These are phyloP conservation scores for Trachemys scripta DNA, from an alignment of 2,113 vertebrate genomes.

Conservation along the genomic window DNA sequence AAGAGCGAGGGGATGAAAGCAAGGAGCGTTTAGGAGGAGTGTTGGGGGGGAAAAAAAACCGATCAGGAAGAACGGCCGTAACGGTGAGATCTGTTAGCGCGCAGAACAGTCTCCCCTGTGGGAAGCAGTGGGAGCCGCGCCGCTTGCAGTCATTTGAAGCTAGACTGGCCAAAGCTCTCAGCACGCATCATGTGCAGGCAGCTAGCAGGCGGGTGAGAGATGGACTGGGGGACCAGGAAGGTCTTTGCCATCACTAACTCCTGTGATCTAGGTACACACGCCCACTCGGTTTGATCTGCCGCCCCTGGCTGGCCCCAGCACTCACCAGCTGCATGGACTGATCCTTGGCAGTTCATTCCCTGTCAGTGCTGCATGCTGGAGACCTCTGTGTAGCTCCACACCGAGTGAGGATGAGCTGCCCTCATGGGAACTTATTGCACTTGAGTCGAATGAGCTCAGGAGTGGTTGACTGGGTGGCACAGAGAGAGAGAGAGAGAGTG, in stretches of 20 bases:
- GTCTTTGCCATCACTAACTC: neutral
- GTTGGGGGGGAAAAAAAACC: conserved; percentile 19
- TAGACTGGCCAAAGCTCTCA: neutral
- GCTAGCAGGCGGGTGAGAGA: neutral
- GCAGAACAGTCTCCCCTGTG: neutral
- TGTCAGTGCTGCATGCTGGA: neutral
- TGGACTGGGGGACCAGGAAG: neutral
- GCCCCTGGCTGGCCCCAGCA: neutral
- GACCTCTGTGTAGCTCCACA: neutral
- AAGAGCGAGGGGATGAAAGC: conserved; percentile 33
- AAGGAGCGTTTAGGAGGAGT: neutral
- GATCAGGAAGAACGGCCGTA: conserved; percentile 16
- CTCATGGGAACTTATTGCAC: neutral
- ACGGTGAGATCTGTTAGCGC: conserved; percentile 1
- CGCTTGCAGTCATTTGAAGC: neutral
- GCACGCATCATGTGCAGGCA: neutral
- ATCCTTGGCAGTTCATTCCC: neutral
- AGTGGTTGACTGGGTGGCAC: conserved; percentile 2
- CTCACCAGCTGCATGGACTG: accelerated
- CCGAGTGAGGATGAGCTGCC: neutral
- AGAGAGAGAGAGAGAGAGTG: neutral
- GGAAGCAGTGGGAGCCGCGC: neutral
- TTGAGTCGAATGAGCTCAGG: conserved; percentile 9
- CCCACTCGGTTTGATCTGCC: neutral
- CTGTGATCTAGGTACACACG: accelerated